These are phyloP conservation scores for Phasia obesa DNA, from an alignment of 2,888 invertebrate species.

Conservation along the genomic window DNA sequence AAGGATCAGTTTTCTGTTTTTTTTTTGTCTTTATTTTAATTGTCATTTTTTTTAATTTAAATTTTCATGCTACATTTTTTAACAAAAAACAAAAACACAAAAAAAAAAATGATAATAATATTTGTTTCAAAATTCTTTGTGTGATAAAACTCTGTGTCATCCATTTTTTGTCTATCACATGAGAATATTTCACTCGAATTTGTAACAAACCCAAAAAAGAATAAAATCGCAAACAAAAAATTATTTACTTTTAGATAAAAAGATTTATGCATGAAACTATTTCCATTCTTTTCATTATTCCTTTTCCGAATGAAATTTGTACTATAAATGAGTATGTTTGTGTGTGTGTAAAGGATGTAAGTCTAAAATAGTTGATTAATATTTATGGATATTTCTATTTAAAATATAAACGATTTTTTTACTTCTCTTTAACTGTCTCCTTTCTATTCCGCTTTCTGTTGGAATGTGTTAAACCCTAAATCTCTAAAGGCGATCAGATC, in stretches of 20 bases:
- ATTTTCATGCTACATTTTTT: too few species aligned
- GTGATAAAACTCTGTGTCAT: background rate
- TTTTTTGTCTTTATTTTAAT: too few species aligned
- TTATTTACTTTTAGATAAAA: constrained; percentile 33
- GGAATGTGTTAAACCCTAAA: constrained; percentile 54
- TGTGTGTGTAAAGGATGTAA: background rate
- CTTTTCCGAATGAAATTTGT: constrained; percentile 28
- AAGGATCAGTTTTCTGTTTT: too few species aligned
- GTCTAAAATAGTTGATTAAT: constrained; percentile 55
- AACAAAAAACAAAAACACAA: background rate
- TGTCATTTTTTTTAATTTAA: too few species aligned
- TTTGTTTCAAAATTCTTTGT: background rate
- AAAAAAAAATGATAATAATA: background rate
- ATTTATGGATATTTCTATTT: constrained; percentile 49
- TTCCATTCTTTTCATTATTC: constrained; percentile 24
- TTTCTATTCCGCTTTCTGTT: background rate
- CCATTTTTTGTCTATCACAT: background rate
- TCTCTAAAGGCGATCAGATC: constrained; percentile 71
- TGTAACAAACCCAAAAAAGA: background rate
- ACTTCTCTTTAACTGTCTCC: background rate
- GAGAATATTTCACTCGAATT: constrained; percentile 51
- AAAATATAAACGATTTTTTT: constrained; percentile 36
- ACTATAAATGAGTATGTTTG: constrained; percentile 1
- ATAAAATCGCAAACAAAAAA: constrained; percentile 12
- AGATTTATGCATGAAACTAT: constrained; percentile 27